A percentile compares a stretch with the other conserved stretches of the same genome.
Evolutionary conservation across 1,140 invertebrate species (phyloP).

Genomic region (Drosophila azteca): DNA sequence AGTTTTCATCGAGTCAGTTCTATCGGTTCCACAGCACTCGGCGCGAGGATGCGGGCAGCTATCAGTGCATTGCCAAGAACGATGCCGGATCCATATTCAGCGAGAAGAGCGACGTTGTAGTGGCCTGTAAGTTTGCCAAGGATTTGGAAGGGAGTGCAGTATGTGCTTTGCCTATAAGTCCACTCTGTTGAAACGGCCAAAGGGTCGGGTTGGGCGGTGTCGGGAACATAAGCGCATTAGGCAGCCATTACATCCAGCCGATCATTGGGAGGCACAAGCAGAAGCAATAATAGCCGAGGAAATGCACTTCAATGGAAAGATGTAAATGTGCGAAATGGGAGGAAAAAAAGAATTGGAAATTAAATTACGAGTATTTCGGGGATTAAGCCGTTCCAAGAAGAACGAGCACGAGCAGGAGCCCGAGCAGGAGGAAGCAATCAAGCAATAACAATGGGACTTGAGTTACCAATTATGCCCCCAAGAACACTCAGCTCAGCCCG

Average conservation of each 20-base stretch:
- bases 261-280: background rate
- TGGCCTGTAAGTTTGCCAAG: conserved; percentile 91
- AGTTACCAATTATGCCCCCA: too few relatives aligned
- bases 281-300: background rate
- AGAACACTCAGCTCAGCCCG: too few relatives aligned
- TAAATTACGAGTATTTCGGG: too few relatives aligned
- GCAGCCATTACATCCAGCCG: background rate
- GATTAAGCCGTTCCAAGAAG: too few relatives aligned
- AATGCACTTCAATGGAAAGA: background rate
- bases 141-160: background rate
- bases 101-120: conserved; percentile 92
- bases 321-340: too few relatives aligned
- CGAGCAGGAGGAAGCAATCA: too few relatives aligned
- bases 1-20: conserved; percentile 90
- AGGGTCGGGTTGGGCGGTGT: too few relatives aligned
- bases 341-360: too few relatives aligned
- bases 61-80: conserved; percentile 95
- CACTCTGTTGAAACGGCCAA: background rate
- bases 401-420: too few relatives aligned
- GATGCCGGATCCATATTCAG: conserved; percentile 95
- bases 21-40: conserved; percentile 92
- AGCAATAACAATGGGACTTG: too few relatives aligned
- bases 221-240: conserved; percentile 8
- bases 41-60: conserved; percentile 92
- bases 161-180: background rate